Conservation (phyloP, 30 jellyfish, hydroid and myxozoan genomes). For the Turritopsis rubra region DNA sequence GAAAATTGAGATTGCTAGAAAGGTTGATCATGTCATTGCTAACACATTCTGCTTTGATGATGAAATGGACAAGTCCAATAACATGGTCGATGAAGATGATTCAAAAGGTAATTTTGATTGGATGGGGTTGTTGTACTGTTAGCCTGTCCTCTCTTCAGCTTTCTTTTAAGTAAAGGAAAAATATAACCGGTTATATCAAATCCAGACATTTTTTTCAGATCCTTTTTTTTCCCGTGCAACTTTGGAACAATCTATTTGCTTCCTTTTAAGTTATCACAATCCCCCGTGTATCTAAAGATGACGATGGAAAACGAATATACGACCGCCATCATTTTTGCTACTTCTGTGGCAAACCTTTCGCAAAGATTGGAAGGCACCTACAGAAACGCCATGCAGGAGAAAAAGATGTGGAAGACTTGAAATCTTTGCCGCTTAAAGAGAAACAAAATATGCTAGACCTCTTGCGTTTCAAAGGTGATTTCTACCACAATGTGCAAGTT, state of each 20-base stretch:
- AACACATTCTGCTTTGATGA: background rate
- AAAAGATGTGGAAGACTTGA: constrained; percentile 11
- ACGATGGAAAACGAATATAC: constrained; percentile 25
- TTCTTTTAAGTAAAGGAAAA: too few relatives aligned
- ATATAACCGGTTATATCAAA: too few relatives aligned
- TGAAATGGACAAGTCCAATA: background rate
- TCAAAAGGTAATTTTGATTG: background rate
- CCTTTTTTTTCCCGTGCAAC: background rate
- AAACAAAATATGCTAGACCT: constrained; percentile 29
- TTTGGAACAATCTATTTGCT: background rate
- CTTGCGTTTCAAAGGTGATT: constrained; percentile 34
- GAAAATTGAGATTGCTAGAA: background rate
- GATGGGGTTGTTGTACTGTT: background rate
- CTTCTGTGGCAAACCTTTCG: constrained; percentile 22
- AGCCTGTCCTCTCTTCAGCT: too few relatives aligned
- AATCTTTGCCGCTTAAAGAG: background rate
- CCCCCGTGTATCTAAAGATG: constrained; percentile 6
- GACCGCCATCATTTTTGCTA: constrained; percentile 22
- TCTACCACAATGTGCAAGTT: constrained; percentile 31
- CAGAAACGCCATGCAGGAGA: constrained; percentile 31
- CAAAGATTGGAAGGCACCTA: constrained; percentile 32
- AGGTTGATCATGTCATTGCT: background rate
- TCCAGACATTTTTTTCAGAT: too few relatives aligned
- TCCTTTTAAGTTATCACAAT: constrained; percentile 13
- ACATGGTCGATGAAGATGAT: background rate